Conservation (phyloP, 2,797 vertebrate species). For the Artibeus lituratus region DNA sequence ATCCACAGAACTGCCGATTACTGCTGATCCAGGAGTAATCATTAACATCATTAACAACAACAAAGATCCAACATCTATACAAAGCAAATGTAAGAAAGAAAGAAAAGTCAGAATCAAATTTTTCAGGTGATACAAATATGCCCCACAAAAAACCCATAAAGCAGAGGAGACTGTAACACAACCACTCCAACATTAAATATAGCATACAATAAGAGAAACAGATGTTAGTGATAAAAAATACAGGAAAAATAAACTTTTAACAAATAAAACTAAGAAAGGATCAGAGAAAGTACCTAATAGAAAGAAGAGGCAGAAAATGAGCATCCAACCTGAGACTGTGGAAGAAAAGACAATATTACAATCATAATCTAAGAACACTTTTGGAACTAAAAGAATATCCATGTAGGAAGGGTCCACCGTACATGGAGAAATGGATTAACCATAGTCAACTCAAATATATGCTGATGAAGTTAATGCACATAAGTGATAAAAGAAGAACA, state of each 20-base stretch:
- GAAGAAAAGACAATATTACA: background rate
- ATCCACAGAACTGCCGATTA: background rate
- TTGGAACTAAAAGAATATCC: background rate
- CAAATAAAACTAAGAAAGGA: background rate
- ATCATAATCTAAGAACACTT: background rate
- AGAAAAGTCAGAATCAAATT: background rate
- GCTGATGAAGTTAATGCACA: background rate
- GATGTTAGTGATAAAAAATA: background rate
- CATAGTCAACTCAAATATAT: background rate
- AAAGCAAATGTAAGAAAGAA: background rate
- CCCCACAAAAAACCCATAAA: background rate
- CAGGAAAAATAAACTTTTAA: slow-evolving; percentile 3
- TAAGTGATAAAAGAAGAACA: background rate
- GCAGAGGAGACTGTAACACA: background rate
- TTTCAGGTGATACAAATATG: background rate
- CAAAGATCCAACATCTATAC: background rate
- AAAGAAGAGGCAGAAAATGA: background rate
- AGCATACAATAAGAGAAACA: background rate
- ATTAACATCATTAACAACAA: background rate
- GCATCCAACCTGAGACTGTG: background rate
- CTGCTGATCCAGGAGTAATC: background rate
- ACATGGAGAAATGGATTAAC: background rate
- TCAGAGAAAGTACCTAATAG: background rate
- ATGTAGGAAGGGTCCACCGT: background rate
- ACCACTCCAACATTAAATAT: background rate